Conservation (phyloP, 2,888 invertebrate genomes). For the Muschampia plurimacula region DNA sequence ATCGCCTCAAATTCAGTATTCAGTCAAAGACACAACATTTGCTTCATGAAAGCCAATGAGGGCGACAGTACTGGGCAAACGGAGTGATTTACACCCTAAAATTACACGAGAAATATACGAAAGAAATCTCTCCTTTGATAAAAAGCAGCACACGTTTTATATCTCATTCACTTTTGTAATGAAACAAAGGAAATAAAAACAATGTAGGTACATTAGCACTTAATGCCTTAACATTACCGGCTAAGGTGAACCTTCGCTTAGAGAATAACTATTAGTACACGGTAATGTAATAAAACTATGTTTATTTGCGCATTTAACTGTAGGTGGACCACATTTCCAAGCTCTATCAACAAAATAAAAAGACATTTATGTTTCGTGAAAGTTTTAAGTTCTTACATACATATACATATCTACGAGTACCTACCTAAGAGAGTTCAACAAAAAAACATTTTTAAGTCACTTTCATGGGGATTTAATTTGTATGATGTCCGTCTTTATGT, state of each 20-base stretch:
- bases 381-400: neutral
- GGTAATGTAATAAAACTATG: conserved; percentile 14
- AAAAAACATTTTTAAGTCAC: neutral
- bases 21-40: no score
- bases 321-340: neutral
- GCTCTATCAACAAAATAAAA: neutral
- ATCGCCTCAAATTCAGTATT: no score
- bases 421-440: neutral
- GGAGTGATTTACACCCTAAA: no score
- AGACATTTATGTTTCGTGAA: neutral
- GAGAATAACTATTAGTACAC: conserved; percentile 20
- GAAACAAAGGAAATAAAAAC: conserved; percentile 5
- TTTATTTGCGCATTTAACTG: conserved; percentile 19
- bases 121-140: neutral
- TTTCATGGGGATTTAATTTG: neutral
- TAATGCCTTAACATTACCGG: conserved; percentile 3
- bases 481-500: no score
- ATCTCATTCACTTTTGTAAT: neutral
- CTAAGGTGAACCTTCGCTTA: conserved; percentile 10
- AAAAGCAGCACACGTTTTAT: neutral
- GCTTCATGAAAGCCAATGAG: no score
- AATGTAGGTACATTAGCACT: neutral
- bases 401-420: no score
- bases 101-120: no score
- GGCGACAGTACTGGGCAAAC: no score